These are phyloP conservation scores for Eugnorisma glareosa DNA, from an alignment of 2,888 invertebrate species.

Conservation along the genomic window DNA sequence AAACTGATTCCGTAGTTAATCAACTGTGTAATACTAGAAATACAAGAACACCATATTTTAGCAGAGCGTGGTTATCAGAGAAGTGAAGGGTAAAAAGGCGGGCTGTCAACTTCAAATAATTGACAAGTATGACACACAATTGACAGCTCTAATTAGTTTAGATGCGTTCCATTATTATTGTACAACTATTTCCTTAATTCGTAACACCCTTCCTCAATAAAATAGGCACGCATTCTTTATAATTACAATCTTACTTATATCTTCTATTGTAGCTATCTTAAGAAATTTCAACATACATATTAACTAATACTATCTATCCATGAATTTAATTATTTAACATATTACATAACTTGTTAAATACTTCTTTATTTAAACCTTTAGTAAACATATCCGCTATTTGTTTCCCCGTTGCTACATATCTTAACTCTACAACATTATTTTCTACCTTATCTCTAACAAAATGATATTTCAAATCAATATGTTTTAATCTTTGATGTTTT, in stretches of 20 bases:
- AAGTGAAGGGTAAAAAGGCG: no score
- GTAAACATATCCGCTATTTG: conserved; percentile 2
- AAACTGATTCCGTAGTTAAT: no score
- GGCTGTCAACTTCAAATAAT: no score
- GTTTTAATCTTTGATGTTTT: no score
- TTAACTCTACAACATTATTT: conserved; percentile 7
- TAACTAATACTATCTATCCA: not conserved
- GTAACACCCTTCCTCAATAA: conserved; percentile 1
- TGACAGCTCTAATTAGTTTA: no score
- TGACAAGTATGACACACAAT: no score
- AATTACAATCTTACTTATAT: not conserved
- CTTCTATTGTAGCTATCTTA: not conserved
- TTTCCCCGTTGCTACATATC: not conserved
- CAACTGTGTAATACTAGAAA: no score
- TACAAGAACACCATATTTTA: no score
- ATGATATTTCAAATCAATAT: conserved; percentile 25
- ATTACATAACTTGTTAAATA: not conserved
- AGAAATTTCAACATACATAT: not conserved
- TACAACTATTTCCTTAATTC: not conserved
- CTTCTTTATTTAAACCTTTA: conserved; percentile 4
- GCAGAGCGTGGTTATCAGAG: no score
- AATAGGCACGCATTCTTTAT: not conserved
- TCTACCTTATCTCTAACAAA: conserved; percentile 23
- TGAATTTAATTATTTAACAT: not conserved
- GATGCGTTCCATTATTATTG: no score